phyloP scores from a whole-genome alignment of 1,140 invertebrate species.

The Nylanderia fulva region DNA sequence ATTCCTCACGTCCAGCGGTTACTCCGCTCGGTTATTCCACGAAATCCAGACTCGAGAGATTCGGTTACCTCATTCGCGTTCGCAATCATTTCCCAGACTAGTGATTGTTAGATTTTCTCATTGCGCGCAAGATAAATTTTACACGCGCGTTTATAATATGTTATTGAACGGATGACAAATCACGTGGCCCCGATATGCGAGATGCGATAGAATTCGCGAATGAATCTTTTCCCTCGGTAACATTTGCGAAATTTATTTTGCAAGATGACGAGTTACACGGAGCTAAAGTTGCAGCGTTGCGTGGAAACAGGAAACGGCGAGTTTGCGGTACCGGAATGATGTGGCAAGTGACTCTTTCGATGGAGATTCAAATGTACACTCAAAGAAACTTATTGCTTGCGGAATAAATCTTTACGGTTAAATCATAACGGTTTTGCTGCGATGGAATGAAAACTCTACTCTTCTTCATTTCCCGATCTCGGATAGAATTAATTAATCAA shows the following conservation, averaged over 20 bases:
- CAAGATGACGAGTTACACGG: constrained; percentile 1
- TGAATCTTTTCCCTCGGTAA: no score
- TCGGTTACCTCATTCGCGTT: neutral
- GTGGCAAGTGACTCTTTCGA: neutral
- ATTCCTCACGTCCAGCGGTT: constrained; percentile 20
- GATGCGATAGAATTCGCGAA: neutral
- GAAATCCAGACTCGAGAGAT: neutral
- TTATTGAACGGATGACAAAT: neutral
- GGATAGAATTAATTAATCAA: constrained; percentile 13
- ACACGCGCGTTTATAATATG: neutral
- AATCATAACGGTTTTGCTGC: neutral
- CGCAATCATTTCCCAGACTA: neutral
- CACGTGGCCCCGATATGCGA: neutral
- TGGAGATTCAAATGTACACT: neutral
- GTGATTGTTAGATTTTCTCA: neutral
- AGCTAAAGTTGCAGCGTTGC: neutral
- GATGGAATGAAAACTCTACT: neutral
- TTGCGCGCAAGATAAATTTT: neutral
- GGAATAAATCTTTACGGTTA: neutral
- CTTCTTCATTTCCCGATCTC: neutral
- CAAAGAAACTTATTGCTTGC: constrained; percentile 9
- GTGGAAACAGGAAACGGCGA: neutral
- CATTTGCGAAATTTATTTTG: neutral
- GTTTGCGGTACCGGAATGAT: constrained; percentile 1
- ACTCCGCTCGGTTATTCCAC: neutral